Evolutionary conservation across 2,888 invertebrate genomes (phyloP).

Genomic region (Celastrina argiolus): DNA sequence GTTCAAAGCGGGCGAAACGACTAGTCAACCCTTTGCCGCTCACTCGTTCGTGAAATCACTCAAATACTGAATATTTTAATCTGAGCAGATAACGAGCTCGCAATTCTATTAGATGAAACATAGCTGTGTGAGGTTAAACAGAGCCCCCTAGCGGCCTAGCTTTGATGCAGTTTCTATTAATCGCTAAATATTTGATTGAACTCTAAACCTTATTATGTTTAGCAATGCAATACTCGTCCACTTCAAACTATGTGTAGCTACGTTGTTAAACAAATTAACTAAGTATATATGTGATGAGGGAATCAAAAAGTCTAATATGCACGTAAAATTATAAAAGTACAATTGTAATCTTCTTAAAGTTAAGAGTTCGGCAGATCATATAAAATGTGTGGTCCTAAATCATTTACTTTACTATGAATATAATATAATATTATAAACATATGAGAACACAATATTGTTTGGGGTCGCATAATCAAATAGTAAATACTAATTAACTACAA

Average conservation of each 20-base stretch:
- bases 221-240: neutral
- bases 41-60: constrained; percentile 78
- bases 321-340: no score
- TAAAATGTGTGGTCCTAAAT: no score
- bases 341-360: no score
- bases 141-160: constrained; percentile 44
- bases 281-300: no score
- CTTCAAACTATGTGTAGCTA: neutral
- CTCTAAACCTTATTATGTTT: neutral
- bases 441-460: no score
- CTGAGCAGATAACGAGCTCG: constrained; percentile 78
- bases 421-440: no score
- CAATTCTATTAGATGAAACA: constrained; percentile 77
- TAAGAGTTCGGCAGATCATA: no score
- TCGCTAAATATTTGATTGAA: constrained; percentile 23
- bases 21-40: constrained; percentile 77
- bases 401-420: no score
- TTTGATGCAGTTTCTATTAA: constrained; percentile 15
- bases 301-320: no score
- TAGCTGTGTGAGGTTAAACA: constrained; percentile 71
- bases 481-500: no score
- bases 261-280: no score
- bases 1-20: constrained; percentile 74
- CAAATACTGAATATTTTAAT: constrained; percentile 79
- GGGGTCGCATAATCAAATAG: no score